Evolutionary conservation across 2,113 vertebrate species (phyloP), one percentile per base, ranked within the genome.

Genomic region (Oreochromis spilurus): DNA sequence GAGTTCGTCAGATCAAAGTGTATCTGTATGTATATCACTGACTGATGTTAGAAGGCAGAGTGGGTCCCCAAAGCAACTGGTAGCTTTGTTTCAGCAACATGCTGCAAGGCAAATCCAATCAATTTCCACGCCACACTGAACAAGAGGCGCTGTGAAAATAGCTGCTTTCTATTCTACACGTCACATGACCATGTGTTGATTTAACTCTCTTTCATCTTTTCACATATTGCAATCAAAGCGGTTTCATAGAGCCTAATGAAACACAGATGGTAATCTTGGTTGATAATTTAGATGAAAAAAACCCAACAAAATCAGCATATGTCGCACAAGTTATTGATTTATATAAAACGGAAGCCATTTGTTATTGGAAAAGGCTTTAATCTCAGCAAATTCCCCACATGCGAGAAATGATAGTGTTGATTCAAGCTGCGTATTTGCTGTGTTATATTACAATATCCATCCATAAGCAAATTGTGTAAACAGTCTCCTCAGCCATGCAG

Each of bases 251-350:
- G 85, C 57, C 81, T 87, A 90, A 93, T 91, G 87, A 84, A 84
- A 89, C 38, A n/a, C 89, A 90, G 91, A 93, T 91, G 91, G 91
- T 29, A 24, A 50, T 52, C 72, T 52, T 77, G 9, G 43, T 17
- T 48, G 77, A 85, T 92, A 70, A 90, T 87, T 55, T 80, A 85
- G 53, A 91, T 84, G 72, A 65, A 87, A 90, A 88, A 24, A 26
- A 19, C 0, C 4, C 31, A n/a, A 21, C 77, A 50, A 52, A 90
- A 89, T 87, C 84, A 91, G 88, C 88, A 88, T 77, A 31, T 77
- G 72, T 77, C 6, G 26, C 45, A 7, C 48, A 54, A 58, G 84
- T 90, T 92, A 84, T 93, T 92, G 85, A 89, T 89, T 87, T 50
- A 83, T 52, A 78, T 62, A 31, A 67, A 86, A 50, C 40, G 1